These are phyloP conservation scores for Hyperoplus lanceolatus DNA, from an alignment of 2,797 vertebrate genomes.

Conservation along the genomic window DNA sequence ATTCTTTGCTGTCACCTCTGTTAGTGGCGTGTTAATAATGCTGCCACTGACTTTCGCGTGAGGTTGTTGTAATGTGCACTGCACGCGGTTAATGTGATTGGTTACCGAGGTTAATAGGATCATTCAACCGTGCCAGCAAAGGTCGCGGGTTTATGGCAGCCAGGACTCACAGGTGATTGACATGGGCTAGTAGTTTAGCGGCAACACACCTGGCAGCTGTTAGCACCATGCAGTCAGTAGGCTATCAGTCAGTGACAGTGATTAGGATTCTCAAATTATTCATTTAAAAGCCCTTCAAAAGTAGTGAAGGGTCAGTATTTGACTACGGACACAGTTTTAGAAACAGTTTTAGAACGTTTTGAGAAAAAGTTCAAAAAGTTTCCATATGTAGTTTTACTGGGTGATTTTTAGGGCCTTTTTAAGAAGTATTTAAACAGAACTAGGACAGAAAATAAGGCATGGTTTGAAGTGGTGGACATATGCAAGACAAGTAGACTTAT, in stretches of 20 bases:
- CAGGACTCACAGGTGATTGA: constrained; percentile 13
- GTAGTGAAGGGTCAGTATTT: no score
- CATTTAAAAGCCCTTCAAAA: background rate
- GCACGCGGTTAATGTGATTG: constrained; percentile 64
- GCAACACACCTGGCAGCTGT: constrained; percentile 45
- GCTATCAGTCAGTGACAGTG: background rate
- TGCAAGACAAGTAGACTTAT: background rate
- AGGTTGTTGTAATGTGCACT: constrained; percentile 1
- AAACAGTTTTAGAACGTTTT: no score
- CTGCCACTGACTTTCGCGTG: background rate
- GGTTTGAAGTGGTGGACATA: background rate
- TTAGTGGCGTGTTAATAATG: no score
- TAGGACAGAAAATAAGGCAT: background rate
- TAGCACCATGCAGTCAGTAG: background rate
- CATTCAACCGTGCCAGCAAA: constrained; percentile 59
- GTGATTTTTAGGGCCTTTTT: background rate
- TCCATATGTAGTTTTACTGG: background rate
- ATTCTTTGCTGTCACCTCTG: background rate
- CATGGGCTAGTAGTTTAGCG: constrained; percentile 69
- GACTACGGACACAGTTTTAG: no score
- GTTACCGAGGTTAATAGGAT: constrained; percentile 47
- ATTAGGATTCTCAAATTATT: background rate
- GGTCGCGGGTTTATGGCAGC: constrained; percentile 48
- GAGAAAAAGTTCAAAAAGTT: no score
- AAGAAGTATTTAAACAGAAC: background rate